Percentiles rank a stretch among this genome's conserved stretches.
Conservation (phyloP, 2,113 vertebrate species). For the Prietella phreatophila region DNA sequence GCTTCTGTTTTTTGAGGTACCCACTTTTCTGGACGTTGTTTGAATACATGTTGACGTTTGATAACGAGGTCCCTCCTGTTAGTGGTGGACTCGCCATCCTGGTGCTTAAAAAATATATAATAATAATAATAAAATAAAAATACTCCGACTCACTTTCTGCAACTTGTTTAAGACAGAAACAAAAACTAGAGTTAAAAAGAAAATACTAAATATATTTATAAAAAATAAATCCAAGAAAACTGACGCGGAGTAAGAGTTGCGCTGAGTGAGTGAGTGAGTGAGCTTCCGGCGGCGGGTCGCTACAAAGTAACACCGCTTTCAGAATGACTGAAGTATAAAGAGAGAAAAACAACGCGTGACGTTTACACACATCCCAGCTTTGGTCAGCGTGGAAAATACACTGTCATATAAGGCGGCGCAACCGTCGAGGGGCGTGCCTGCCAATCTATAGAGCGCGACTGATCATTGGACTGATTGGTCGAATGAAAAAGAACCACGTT, state of each 20-base stretch:
- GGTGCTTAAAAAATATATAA: constrained; percentile 30
- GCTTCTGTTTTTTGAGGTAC: constrained; percentile 93
- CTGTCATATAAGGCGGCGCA: constrained; percentile 75
- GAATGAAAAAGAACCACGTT: constrained; percentile 63
- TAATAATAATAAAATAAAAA: constrained; percentile 8
- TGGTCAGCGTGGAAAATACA: constrained; percentile 71
- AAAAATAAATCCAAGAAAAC: background rate
- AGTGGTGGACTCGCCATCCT: constrained; percentile 83
- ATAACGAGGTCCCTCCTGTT: constrained; percentile 62
- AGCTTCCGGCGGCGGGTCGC: constrained; percentile 64
- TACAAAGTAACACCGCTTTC: constrained; percentile 86
- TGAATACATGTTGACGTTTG: constrained; percentile 54
- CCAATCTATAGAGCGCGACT: constrained; percentile 4
- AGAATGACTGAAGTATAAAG: constrained; percentile 79
- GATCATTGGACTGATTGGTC: constrained; percentile 77
- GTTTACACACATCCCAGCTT: constrained; percentile 74
- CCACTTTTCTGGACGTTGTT: constrained; percentile 84
- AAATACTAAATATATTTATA: background rate
- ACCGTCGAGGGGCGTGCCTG: constrained; percentile 54
- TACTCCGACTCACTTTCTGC: constrained; percentile 49
- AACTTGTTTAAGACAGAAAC: constrained; percentile 40
- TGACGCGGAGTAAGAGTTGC: background rate
- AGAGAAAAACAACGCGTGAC: constrained; percentile 95
- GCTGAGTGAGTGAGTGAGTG: constrained; percentile 32
- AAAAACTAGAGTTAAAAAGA: constrained; percentile 3